Evolutionary conservation across 2,113 vertebrate species (phyloP).

Genomic region (Sorex fumeus): DNA sequence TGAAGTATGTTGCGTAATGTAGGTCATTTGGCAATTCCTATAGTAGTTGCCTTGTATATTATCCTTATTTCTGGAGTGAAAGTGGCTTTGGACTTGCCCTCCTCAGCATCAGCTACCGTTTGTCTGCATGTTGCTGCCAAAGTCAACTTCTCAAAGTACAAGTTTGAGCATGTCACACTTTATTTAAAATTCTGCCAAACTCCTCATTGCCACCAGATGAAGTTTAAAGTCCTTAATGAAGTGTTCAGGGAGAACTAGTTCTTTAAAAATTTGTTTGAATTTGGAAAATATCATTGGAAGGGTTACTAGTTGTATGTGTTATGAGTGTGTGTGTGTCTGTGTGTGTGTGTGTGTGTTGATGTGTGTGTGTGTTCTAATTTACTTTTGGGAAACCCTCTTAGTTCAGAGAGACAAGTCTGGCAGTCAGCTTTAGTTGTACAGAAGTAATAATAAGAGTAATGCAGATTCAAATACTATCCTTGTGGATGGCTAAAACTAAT

Average conservation of each 20-base stretch:
- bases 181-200: not conserved
- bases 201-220: not conserved
- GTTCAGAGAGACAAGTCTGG: not conserved
- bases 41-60: not conserved
- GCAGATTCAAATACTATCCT: not conserved
- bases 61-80: not conserved
- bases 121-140: not conserved
- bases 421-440: not conserved
- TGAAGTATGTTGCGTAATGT: not conserved
- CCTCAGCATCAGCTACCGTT: not conserved
- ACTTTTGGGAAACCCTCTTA: not conserved
- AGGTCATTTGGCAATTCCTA: not conserved
- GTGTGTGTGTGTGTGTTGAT: not conserved
- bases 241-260: not conserved
- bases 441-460: not conserved
- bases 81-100: not conserved
- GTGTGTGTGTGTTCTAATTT: not conserved
- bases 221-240: not conserved
- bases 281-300: not conserved
- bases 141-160: not conserved
- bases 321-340: no score
- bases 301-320: not conserved
- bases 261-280: constrained; percentile 24
- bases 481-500: not conserved
- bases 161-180: not conserved